phyloP scores from a whole-genome alignment of 2,113 vertebrate species.

The Lepus timidus region DNA sequence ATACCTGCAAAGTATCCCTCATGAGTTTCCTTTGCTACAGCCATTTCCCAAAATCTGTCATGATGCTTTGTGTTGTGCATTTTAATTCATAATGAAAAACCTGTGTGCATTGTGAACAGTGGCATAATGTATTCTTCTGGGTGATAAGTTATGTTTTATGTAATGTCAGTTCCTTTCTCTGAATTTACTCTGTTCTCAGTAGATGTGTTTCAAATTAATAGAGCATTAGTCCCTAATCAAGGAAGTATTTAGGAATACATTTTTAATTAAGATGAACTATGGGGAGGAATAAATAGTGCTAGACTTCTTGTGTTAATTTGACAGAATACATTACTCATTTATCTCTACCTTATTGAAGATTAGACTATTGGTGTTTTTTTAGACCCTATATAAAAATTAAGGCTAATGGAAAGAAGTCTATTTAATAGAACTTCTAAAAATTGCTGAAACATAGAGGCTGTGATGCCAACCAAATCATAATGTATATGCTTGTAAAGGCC shows the following conservation, averaged over 20 bases:
- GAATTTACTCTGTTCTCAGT: conserved; percentile 80
- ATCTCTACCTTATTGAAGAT: conserved; percentile 68
- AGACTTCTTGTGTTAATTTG: conserved; percentile 79
- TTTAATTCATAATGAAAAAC: conserved; percentile 73
- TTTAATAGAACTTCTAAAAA: conserved; percentile 35
- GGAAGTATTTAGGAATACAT: conserved; percentile 83
- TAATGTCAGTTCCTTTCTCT: conserved; percentile 81
- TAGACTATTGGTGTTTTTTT: conserved; percentile 37
- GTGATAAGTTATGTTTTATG: conserved; percentile 81
- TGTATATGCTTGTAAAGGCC: not conserved
- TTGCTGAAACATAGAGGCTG: not conserved
- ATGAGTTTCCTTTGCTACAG: conserved; percentile 71
- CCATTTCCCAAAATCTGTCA: conserved; percentile 64
- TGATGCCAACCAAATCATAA: conserved; percentile 44
- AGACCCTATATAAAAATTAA: conserved; percentile 60
- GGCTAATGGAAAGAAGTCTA: conserved; percentile 51
- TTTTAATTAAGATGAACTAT: conserved; percentile 87
- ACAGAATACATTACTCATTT: conserved; percentile 74
- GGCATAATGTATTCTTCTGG: conserved; percentile 73
- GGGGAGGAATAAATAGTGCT: conserved; percentile 84
- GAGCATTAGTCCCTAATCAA: conserved; percentile 86
- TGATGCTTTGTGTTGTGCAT: conserved; percentile 73
- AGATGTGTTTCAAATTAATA: conserved; percentile 85
- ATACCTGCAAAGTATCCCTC: conserved; percentile 58
- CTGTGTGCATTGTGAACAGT: conserved; percentile 68